phyloP scores from a whole-genome alignment of 2,113 vertebrate species.

The Dicrurus megarhynchus region DNA sequence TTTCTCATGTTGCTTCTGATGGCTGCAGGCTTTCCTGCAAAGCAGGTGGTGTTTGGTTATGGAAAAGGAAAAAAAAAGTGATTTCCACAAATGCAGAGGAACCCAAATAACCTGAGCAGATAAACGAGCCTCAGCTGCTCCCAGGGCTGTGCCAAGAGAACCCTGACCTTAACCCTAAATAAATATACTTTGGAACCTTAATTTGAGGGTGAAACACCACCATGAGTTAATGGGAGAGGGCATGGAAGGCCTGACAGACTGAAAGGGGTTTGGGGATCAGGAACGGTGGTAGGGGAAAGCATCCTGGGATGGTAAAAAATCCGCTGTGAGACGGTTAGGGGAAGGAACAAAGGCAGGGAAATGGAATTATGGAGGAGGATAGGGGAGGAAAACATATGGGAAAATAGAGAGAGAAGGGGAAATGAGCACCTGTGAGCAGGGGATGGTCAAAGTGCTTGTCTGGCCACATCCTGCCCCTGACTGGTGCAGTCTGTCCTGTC shows the following conservation, averaged over 20 bases:
- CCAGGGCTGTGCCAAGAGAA: neutral
- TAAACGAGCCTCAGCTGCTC: neutral
- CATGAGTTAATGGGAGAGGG: neutral
- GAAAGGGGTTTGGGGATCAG: neutral
- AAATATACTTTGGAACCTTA: neutral
- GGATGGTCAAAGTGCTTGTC: too few relatives aligned
- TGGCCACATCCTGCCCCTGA: neutral
- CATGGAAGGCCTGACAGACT: neutral
- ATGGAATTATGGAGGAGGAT: neutral
- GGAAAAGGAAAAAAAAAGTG: neutral
- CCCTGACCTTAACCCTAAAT: neutral
- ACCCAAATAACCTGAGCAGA: neutral
- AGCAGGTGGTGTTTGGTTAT: neutral
- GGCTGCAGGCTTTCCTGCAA: neutral
- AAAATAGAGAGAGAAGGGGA: neutral
- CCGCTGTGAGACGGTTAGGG: neutral
- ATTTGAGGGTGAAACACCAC: fast-evolving
- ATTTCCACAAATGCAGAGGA: neutral
- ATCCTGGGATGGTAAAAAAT: neutral
- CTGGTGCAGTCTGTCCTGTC: neutral
- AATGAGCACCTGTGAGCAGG: fast-evolving
- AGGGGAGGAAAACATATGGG: neutral
- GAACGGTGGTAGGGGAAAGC: neutral
- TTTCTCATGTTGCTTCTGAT: neutral
- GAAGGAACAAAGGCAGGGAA: neutral